A percentile compares a stretch with the other conserved stretches of the same genome.
Evolutionary conservation across 2,113 vertebrate species (phyloP).

Genomic region (Erinaceus europaeus): DNA sequence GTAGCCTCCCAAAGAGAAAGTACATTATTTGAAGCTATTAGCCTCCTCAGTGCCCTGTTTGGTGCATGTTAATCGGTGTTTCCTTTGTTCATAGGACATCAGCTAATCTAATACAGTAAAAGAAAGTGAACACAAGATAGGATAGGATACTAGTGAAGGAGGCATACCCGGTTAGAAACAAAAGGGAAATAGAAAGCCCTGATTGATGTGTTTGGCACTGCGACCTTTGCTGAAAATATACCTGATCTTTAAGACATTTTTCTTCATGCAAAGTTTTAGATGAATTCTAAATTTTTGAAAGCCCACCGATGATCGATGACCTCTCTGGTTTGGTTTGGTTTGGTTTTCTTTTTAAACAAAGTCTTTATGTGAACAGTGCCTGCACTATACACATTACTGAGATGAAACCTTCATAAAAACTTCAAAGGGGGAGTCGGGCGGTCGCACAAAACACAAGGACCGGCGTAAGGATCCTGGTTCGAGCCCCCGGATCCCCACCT

Average conservation of each 20-base stretch:
- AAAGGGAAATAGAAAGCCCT: no score
- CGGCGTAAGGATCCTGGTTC: no score
- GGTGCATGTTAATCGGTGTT: background rate
- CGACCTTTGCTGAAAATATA: conserved; percentile 31
- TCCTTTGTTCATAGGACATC: background rate
- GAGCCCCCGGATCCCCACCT: no score
- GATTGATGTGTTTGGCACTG: background rate
- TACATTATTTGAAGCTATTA: background rate
- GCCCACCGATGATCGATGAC: background rate
- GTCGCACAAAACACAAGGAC: no score
- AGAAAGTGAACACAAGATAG: no score
- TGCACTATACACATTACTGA: no score
- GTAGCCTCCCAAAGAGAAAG: background rate
- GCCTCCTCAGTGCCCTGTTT: background rate
- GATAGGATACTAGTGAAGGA: no score
- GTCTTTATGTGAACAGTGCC: background rate
- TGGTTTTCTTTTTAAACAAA: background rate
- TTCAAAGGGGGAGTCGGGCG: no score
- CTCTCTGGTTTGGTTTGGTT: no score
- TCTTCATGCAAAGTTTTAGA: background rate
- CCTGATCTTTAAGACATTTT: background rate
- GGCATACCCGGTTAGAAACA: no score
- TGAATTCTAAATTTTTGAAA: background rate
- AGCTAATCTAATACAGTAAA: background rate
- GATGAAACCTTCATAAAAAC: background rate